These are phyloP conservation scores for Agriopis aurantiaria DNA, from an alignment of 2,888 invertebrate species.

Conservation along the genomic window DNA sequence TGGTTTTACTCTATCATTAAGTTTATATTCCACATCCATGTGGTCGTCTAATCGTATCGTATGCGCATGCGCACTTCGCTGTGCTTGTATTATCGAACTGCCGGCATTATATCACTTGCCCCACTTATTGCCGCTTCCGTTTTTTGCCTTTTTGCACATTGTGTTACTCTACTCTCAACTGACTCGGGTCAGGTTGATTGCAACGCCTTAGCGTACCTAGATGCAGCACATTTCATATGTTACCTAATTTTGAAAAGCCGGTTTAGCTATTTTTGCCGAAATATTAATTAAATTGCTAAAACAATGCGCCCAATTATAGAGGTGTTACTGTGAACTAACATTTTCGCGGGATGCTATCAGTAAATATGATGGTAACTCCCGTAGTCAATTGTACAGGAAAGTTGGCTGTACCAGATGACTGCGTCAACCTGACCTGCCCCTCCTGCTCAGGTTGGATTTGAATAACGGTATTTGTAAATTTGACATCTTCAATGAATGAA, in stretches of 20 bases:
- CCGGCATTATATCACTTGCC: slow-evolving; percentile 29
- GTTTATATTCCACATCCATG: neutral
- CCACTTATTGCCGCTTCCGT: slow-evolving; percentile 23
- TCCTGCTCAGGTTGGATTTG: no score
- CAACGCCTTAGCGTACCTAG: neutral
- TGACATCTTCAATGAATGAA: neutral
- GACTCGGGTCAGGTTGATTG: slow-evolving; percentile 1
- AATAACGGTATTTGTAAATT: neutral
- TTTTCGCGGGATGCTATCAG: no score
- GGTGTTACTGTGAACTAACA: no score
- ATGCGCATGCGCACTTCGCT: slow-evolving; percentile 10
- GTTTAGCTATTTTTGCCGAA: no score
- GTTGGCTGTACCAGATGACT: no score
- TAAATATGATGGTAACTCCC: no score
- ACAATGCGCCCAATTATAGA: no score
- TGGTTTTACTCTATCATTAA: neutral
- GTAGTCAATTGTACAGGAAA: no score
- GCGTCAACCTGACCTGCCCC: no score
- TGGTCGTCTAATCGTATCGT: neutral
- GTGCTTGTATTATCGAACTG: slow-evolving; percentile 12
- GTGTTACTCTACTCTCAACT: slow-evolving; percentile 5
- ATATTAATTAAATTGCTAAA: no score
- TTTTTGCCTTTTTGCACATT: slow-evolving; percentile 20
- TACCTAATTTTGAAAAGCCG: neutral
- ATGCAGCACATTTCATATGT: slow-evolving; percentile 4